Percentiles rank a stretch among this genome's conserved stretches.
phyloP scores from a whole-genome alignment of 2,113 vertebrate genomes.

The Lynx canadensis region DNA sequence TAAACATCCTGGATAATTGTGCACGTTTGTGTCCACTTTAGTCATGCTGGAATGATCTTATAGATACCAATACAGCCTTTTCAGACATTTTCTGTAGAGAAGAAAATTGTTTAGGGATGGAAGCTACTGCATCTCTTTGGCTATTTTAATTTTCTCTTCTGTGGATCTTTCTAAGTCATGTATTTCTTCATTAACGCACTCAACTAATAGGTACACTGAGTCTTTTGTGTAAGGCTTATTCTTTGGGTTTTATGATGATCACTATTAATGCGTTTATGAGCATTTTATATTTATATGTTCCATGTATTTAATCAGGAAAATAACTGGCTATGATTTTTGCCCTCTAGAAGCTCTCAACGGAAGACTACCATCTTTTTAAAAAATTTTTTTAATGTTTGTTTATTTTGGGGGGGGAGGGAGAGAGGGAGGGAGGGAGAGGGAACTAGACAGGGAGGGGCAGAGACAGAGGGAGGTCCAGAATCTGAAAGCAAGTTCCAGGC shows the following conservation, averaged over 20 bases:
- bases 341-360: not conserved
- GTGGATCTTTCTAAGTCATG: not conserved
- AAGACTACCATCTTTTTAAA: not conserved
- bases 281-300: not conserved
- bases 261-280: not conserved
- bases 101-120: not conserved
- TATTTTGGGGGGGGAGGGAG: too few relatives aligned
- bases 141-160: conserved; percentile 46
- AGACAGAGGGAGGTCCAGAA: too few relatives aligned
- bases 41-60: not conserved
- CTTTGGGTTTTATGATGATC: not conserved
- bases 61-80: not conserved
- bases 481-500: too few relatives aligned
- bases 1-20: conserved; percentile 49
- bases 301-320: not conserved
- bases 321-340: not conserved
- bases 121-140: not conserved
- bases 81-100: not conserved
- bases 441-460: too few relatives aligned
- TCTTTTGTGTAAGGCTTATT: not conserved
- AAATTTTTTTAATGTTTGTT: too few relatives aligned
- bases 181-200: not conserved
- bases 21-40: conserved; percentile 43
- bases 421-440: too few relatives aligned
- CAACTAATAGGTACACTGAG: not conserved